Conservation (phyloP, 2,888 invertebrate species). For the Pollenia amentaria region DNA sequence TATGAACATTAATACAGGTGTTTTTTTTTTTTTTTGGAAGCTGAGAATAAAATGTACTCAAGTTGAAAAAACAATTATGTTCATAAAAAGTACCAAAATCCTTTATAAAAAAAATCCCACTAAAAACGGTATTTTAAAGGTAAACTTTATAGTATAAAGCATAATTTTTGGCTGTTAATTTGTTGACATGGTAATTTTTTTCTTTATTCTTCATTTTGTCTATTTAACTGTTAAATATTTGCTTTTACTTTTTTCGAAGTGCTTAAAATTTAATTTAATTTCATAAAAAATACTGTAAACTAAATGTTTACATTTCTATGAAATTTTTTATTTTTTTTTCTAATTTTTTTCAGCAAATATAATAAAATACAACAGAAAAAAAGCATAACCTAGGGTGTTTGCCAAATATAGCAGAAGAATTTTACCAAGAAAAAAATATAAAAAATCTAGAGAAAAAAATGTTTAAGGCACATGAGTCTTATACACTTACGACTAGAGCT, state of each 20-base stretch:
- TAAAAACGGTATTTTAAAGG: neutral
- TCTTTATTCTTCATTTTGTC: neutral
- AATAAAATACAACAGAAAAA: constrained; percentile 31
- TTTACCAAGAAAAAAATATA: neutral
- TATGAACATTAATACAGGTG: constrained; percentile 45
- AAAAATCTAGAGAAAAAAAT: constrained; percentile 1
- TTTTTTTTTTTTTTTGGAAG: constrained; percentile 46
- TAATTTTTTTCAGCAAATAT: constrained; percentile 48
- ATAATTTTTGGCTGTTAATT: constrained; percentile 63
- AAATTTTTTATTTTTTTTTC: constrained; percentile 14
- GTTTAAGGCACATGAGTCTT: constrained; percentile 1
- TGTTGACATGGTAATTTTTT: constrained; percentile 5
- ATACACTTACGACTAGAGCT: neutral
- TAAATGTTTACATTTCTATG: constrained; percentile 25
- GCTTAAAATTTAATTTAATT: constrained; percentile 56
- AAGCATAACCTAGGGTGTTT: constrained; percentile 58
- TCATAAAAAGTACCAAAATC: neutral
- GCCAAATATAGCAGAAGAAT: constrained; percentile 6
- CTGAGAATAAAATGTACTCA: neutral
- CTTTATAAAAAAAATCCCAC: neutral
- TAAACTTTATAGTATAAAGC: neutral
- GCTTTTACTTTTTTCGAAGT: neutral
- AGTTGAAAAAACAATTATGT: neutral
- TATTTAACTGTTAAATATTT: constrained; percentile 42
- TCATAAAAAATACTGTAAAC: constrained; percentile 8